Conservation (phyloP, 1,140 invertebrate species). For the Hypothenemus hampei region DNA sequence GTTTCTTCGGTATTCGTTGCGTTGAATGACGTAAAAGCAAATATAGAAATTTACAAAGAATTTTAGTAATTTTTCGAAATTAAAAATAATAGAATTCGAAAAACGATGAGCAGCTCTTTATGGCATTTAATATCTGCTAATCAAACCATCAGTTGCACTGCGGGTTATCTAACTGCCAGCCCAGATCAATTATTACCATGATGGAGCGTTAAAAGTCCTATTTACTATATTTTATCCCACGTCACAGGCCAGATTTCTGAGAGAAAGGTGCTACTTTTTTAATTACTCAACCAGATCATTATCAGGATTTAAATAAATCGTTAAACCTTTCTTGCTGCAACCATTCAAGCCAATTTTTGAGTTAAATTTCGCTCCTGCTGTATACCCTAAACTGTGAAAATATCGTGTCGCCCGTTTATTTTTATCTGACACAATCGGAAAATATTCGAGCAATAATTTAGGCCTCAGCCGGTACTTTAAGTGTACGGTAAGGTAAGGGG, state of each 20-base stretch:
- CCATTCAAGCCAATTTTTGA: too few species aligned
- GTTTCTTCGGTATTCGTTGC: too few species aligned
- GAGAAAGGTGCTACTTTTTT: slow-evolving; percentile 28
- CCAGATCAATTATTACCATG: slow-evolving; percentile 39
- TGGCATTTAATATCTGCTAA: slow-evolving; percentile 34
- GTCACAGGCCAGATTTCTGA: slow-evolving; percentile 25
- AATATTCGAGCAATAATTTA: slow-evolving; percentile 27
- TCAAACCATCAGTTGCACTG: slow-evolving; percentile 41
- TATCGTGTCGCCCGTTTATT: slow-evolving; percentile 2
- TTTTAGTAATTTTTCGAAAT: too few species aligned
- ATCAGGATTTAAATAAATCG: neutral
- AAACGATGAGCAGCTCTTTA: slow-evolving; percentile 13
- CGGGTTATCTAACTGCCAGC: slow-evolving; percentile 26
- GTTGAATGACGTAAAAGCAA: too few species aligned
- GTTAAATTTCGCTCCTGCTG: neutral
- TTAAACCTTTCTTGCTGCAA: neutral
- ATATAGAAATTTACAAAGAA: too few species aligned
- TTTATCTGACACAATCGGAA: slow-evolving; percentile 25
- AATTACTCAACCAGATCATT: slow-evolving; percentile 12
- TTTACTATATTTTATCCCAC: slow-evolving; percentile 23
- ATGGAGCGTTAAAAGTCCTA: slow-evolving; percentile 37
- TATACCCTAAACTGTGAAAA: slow-evolving; percentile 9
- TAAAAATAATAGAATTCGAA: too few species aligned
- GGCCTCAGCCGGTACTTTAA: slow-evolving; percentile 13
- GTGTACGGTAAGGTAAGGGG: slow-evolving; percentile 20